phyloP scores from a whole-genome alignment of 2,888 invertebrate genomes.

The Trachelus iudaicus region DNA sequence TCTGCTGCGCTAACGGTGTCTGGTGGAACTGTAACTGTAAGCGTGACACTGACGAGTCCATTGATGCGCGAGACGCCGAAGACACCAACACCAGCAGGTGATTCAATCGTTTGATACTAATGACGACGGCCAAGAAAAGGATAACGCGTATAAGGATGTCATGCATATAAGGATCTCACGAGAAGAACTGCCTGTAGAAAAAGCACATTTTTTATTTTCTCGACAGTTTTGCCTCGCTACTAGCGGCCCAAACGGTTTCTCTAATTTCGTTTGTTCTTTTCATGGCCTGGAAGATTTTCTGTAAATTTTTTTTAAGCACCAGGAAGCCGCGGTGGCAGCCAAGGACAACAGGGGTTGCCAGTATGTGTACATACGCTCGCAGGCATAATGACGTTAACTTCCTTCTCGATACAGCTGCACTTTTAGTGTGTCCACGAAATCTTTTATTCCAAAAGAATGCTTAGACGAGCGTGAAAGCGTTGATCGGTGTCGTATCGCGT shows the following conservation, averaged over 20 bases:
- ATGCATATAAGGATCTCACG: slow-evolving; percentile 22
- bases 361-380: slow-evolving; percentile 43
- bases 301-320: slow-evolving; percentile 46
- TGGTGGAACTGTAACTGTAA: slow-evolving; percentile 83
- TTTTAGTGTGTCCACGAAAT: slow-evolving; percentile 53
- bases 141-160: slow-evolving; percentile 41
- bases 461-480: neutral
- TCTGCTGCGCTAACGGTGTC: slow-evolving; percentile 87
- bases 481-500: neutral
- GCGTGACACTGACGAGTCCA: slow-evolving; percentile 92
- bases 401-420: slow-evolving; percentile 54
- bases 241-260: slow-evolving; percentile 15
- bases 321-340: slow-evolving; percentile 53
- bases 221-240: slow-evolving; percentile 21
- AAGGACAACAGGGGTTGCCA: slow-evolving; percentile 45
- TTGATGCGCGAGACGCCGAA: slow-evolving; percentile 81
- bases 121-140: slow-evolving; percentile 63
- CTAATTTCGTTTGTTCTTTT: slow-evolving; percentile 61
- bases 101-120: slow-evolving; percentile 45
- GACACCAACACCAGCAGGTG: slow-evolving; percentile 51
- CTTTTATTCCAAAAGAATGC: slow-evolving; percentile 4
- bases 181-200: slow-evolving; percentile 7
- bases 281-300: slow-evolving; percentile 57
- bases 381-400: slow-evolving; percentile 38
- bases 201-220: slow-evolving; percentile 34